phyloP scores from a whole-genome alignment of 2,113 vertebrate genomes.

The Mesitornis unicolor region DNA sequence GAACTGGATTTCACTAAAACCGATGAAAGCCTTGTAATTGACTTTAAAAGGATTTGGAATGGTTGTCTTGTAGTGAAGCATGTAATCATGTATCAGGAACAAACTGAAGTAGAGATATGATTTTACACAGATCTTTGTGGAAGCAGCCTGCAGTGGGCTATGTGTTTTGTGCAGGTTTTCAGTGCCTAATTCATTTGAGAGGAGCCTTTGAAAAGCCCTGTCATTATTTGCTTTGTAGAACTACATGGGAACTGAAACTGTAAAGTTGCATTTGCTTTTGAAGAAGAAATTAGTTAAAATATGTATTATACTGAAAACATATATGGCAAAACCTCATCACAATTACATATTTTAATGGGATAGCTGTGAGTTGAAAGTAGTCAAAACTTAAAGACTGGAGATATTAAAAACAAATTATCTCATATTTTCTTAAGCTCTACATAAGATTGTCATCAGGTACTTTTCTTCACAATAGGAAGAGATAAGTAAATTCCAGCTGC shows the following conservation, averaged over 20 bases:
- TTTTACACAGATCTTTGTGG: neutral
- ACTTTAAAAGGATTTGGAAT: neutral
- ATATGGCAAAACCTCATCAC: neutral
- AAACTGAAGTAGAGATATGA: neutral
- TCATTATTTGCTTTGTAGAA: neutral
- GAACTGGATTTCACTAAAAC: neutral
- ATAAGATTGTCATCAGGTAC: neutral
- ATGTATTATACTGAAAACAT: neutral
- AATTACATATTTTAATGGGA: neutral
- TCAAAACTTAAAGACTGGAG: neutral
- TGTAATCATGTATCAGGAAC: neutral
- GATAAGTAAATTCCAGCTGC: neutral
- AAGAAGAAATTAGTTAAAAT: neutral
- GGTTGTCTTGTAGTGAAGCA: neutral
- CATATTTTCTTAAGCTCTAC: neutral
- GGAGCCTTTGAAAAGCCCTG: neutral
- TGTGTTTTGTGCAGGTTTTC: neutral
- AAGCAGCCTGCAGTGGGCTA: neutral
- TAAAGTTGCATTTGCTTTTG: neutral
- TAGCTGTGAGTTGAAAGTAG: neutral
- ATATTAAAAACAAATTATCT: neutral
- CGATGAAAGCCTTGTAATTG: neutral
- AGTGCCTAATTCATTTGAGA: neutral
- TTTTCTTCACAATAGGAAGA: neutral
- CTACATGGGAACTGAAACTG: neutral